Base-by-base conservation (phyloP, 2,888 invertebrate species). In the Blera fallax region DNA sequence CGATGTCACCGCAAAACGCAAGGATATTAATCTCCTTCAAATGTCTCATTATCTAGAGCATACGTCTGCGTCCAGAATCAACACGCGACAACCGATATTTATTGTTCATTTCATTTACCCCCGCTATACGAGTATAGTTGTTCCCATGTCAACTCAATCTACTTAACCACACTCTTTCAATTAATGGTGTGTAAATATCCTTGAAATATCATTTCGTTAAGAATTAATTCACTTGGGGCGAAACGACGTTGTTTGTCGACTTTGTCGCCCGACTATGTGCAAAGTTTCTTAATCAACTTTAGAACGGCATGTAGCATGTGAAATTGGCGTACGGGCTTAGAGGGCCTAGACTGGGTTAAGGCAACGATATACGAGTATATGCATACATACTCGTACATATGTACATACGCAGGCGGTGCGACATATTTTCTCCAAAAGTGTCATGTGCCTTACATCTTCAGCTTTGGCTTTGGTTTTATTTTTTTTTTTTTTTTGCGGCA, bases 171-270 rank as follows among this genome's bases (percentile, higher is more conserved):
- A 76, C 54, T 62, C 69, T 58, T 62, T 48, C 62, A 70, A 81
- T 81, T 64, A 76, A 81, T 48, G 64, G 54, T 56, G 32, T 69
- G 62, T 70, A 62, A 69, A 81, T 76, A 81, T 81, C 74, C 81
- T 54, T 40, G 62, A 69, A 81, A 81, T 81, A 81, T 76, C 54
- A 76, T 76, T 70, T 76, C 62, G 56, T 70, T 69, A 24, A 56
- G 64, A 76, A 62, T 69, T 48, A 81, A 81, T 76, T 62, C 54
- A 40, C 69, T 64, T 34, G 37, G 7, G 29, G 50, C 16, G n/a
- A 18, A 27, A 27, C 24, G 62, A 27, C 40, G 18, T 62, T 50
- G 45, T 27, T 40, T 56, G 32, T 29, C 54, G 70, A 29, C 11
- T 52, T 54, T 69, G 34, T 52, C 37, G 14, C 18, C 21, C 11